A percentile compares a stretch with the other conserved stretches of the same genome.
phyloP scores from a whole-genome alignment of 2,113 vertebrate species.

The Halichoeres trimaculatus region DNA sequence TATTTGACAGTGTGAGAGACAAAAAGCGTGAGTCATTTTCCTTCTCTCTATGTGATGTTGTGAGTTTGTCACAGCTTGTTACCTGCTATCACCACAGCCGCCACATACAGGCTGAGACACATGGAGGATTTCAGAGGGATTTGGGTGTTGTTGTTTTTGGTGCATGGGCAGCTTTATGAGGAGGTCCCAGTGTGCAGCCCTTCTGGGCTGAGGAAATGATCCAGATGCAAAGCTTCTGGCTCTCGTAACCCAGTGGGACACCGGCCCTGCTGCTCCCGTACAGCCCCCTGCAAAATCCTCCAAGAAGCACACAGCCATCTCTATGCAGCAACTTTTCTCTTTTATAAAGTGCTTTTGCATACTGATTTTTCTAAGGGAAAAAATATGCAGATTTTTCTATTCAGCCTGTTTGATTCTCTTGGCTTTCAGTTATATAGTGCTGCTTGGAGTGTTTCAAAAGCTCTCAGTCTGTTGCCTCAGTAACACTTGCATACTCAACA shows the following conservation, averaged over 20 bases:
- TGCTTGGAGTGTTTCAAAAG: not conserved
- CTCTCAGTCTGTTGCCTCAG: not conserved
- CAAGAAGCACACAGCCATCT: conserved; percentile 9
- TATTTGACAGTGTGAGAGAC: conserved; percentile 56
- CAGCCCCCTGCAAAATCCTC: conserved; percentile 53
- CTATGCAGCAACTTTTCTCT: conserved; percentile 6
- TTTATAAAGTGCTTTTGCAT: conserved; percentile 6
- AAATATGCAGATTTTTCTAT: conserved; percentile 7
- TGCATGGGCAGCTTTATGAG: conserved; percentile 75
- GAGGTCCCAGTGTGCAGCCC: conserved; percentile 52
- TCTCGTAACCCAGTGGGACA: conserved; percentile 74
- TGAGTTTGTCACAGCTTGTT: conserved; percentile 63
- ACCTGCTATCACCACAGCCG: conserved; percentile 45
- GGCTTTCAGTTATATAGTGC: not conserved
- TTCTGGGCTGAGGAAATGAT: conserved; percentile 76
- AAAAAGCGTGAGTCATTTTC: conserved; percentile 55
- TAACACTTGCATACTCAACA: not conserved
- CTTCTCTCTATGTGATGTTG: conserved; percentile 44
- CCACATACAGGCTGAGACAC: conserved; percentile 27
- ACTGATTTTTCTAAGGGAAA: conserved; percentile 1
- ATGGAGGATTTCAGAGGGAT: conserved; percentile 48
- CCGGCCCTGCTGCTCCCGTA: conserved; percentile 66
- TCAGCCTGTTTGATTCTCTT: not conserved
- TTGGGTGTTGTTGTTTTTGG: conserved; percentile 26
- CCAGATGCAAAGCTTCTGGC: conserved; percentile 76